These are phyloP conservation scores for Bryconaethiops microstoma DNA, from an alignment of 2,797 vertebrate species.

Conservation along the genomic window DNA sequence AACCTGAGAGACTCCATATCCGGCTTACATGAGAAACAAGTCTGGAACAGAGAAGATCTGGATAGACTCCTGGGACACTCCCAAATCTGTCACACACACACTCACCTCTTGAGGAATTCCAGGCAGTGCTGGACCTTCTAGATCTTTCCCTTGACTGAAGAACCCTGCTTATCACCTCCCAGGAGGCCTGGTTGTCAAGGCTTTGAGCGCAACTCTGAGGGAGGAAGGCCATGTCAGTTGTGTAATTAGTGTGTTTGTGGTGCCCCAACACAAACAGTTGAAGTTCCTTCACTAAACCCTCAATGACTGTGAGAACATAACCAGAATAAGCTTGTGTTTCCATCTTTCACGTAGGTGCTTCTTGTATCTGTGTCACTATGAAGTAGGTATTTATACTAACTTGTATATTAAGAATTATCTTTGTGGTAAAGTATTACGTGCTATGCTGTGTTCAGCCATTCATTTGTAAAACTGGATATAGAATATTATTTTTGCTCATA, in stretches of 20 bases:
- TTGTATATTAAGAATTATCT: conserved; percentile 44
- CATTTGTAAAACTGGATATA: conserved; percentile 37
- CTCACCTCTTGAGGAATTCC: conserved; percentile 64
- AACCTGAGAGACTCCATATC: conserved; percentile 39
- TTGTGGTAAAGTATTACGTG: conserved; percentile 35
- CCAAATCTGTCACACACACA: conserved; percentile 44
- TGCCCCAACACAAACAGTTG: conserved; percentile 33
- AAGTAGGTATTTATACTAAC: conserved; percentile 22
- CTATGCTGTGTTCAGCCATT: conserved; percentile 31
- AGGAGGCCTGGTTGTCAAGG: conserved; percentile 51
- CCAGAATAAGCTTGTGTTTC: conserved; percentile 4
- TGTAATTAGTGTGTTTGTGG: conserved; percentile 13
- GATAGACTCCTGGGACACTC: conserved; percentile 51
- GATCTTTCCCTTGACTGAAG: conserved; percentile 42
- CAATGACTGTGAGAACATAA: background rate
- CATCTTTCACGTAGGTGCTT: conserved; percentile 28
- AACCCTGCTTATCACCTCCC: conserved; percentile 65
- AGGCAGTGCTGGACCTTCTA: conserved; percentile 54
- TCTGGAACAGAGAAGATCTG: conserved; percentile 30
- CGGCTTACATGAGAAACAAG: conserved; percentile 17
- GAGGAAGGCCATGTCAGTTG: conserved; percentile 60
- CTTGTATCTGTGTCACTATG: conserved; percentile 21
- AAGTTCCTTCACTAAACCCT: conserved; percentile 53
- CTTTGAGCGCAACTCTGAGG: conserved; percentile 46
- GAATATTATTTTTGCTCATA: conserved; percentile 27